Percentiles rank a stretch among this genome's conserved stretches.
phyloP scores from a whole-genome alignment of 2,797 vertebrate genomes.

The Enteromius treurensis region DNA sequence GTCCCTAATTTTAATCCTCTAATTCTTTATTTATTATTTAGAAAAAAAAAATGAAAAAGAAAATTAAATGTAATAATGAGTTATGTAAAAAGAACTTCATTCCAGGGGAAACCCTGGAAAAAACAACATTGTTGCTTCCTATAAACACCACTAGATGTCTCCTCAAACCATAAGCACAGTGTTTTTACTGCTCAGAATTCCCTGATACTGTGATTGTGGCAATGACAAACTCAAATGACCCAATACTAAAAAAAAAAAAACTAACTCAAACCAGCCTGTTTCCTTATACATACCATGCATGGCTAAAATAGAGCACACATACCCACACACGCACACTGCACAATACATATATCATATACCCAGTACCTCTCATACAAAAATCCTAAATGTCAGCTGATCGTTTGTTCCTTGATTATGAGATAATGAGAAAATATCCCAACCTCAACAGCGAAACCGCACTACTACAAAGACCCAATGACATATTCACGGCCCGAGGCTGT shows the following conservation, averaged over 20 bases:
- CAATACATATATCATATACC: slow-evolving; percentile 28
- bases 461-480: slow-evolving; percentile 41
- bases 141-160: slow-evolving; percentile 56
- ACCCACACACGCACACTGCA: slow-evolving; percentile 34
- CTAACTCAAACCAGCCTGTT: not conserved
- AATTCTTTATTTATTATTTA: not conserved
- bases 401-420: slow-evolving; percentile 46
- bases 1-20: not conserved
- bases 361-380: slow-evolving; percentile 42
- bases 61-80: not conserved
- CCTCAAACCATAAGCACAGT: slow-evolving; percentile 35
- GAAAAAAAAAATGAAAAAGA: not conserved
- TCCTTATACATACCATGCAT: slow-evolving; percentile 27
- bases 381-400: slow-evolving; percentile 44
- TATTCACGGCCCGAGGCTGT: slow-evolving; percentile 15
- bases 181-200: slow-evolving; percentile 7
- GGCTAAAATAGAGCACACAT: slow-evolving; percentile 51
- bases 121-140: slow-evolving; percentile 38
- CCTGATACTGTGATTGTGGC: slow-evolving; percentile 46
- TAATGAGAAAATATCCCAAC: slow-evolving; percentile 53
- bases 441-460: slow-evolving; percentile 47
- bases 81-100: not conserved
- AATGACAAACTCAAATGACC: slow-evolving; percentile 16
- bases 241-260: slow-evolving; percentile 29
- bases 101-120: slow-evolving; percentile 3